These are phyloP conservation scores for Calephelis virginiensis DNA, from an alignment of 1,140 invertebrate genomes.

Conservation along the genomic window DNA sequence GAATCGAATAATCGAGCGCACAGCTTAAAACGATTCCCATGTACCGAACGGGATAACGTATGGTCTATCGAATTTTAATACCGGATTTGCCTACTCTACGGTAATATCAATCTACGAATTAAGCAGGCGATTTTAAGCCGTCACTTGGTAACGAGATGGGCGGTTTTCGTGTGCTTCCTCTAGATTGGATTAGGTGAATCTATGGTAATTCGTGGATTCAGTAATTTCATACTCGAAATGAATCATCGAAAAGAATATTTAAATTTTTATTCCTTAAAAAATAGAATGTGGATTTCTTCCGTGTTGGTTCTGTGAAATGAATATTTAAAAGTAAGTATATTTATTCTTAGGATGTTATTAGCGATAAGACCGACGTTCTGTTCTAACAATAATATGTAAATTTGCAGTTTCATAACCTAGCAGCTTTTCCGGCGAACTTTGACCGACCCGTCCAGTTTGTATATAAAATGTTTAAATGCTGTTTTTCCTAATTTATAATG, in stretches of 20 bases:
- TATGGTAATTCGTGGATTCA: conserved; percentile 6
- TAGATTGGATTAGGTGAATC: conserved; percentile 19
- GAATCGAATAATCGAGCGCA: conserved; percentile 45
- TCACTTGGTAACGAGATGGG: conserved; percentile 32
- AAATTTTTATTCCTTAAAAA: background rate
- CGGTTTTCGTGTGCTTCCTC: conserved; percentile 28
- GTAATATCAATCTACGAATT: conserved; percentile 47
- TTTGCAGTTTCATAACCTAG: too few relatives aligned
- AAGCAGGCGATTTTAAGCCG: conserved; percentile 38
- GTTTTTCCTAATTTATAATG: too few relatives aligned
- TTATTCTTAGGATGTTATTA: too few relatives aligned
- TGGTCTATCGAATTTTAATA: conserved; percentile 69
- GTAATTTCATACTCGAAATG: conserved; percentile 9
- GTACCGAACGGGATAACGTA: conserved; percentile 58
- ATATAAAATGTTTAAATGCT: too few relatives aligned
- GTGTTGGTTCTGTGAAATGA: too few relatives aligned
- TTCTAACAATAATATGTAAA: too few relatives aligned
- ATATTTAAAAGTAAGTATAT: too few relatives aligned
- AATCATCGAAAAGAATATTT: conserved; percentile 1
- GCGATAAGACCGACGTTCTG: too few relatives aligned
- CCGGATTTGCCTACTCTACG: conserved; percentile 62
- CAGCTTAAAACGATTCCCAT: conserved; percentile 67
- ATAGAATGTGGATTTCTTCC: too few relatives aligned
- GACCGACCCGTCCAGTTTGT: too few relatives aligned
- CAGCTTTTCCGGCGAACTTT: too few relatives aligned